Conservation (phyloP, 2,888 invertebrate species). For the Pecten maximus region DNA sequence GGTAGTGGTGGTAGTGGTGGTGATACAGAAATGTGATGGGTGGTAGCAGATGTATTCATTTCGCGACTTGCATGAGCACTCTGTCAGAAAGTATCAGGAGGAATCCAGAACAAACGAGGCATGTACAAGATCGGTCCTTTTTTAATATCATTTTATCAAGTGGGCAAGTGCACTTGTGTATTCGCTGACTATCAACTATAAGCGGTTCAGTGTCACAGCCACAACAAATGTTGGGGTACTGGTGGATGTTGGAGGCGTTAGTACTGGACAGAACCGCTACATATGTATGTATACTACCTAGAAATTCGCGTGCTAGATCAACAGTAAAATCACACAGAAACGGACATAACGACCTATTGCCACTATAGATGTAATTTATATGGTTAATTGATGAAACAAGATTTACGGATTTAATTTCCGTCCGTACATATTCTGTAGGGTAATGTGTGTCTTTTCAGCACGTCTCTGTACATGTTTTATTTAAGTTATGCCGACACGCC, state of each 20-base stretch:
- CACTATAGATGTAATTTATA: background rate
- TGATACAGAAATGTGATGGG: too few relatives aligned
- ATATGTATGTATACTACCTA: too few relatives aligned
- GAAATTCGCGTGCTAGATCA: background rate
- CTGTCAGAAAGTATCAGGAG: too few relatives aligned
- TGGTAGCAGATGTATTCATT: too few relatives aligned
- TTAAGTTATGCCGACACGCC: background rate
- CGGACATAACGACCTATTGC: background rate
- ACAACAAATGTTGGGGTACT: too few relatives aligned
- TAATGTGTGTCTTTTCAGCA: background rate
- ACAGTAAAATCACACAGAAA: background rate
- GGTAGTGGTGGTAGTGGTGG: too few relatives aligned
- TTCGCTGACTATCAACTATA: too few relatives aligned
- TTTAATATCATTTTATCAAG: too few relatives aligned
- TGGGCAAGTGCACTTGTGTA: too few relatives aligned
- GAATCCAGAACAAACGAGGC: too few relatives aligned
- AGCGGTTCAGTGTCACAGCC: background rate
- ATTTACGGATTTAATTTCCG: background rate
- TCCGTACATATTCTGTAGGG: background rate
- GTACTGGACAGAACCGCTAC: background rate
- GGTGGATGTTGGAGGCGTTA: background rate
- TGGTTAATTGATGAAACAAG: constrained; percentile 35
- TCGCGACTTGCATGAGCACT: too few relatives aligned
- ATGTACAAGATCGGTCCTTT: too few relatives aligned
- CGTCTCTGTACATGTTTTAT: background rate